phyloP scores from a whole-genome alignment of 2,113 vertebrate genomes.

The Cololabis saira region DNA sequence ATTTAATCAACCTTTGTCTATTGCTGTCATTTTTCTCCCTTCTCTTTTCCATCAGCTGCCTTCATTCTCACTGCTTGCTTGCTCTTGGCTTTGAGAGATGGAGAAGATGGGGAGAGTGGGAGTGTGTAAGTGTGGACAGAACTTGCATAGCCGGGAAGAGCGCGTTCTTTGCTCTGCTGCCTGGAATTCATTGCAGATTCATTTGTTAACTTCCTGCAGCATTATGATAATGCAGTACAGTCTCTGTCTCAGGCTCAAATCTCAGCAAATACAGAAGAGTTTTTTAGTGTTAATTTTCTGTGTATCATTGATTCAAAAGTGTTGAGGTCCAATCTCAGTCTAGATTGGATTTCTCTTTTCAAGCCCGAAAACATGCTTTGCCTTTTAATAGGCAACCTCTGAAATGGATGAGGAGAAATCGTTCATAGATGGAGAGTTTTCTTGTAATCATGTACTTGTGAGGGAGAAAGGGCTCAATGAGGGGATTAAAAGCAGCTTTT shows the following conservation, averaged over 20 bases:
- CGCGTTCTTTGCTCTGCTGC: slow-evolving; percentile 49
- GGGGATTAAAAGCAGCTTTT: slow-evolving; percentile 40
- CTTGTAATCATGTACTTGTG: slow-evolving; percentile 53
- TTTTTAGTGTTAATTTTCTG: slow-evolving; percentile 34
- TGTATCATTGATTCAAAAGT: slow-evolving; percentile 60
- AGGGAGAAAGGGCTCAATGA: slow-evolving; percentile 54
- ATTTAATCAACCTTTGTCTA: slow-evolving; percentile 80
- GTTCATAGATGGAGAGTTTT: slow-evolving; percentile 57
- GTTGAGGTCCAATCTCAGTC: slow-evolving; percentile 40
- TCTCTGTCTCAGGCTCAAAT: slow-evolving; percentile 57
- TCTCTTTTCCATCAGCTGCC: slow-evolving; percentile 48
- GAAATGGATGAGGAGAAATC: slow-evolving; percentile 55
- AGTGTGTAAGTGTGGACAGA: slow-evolving; percentile 42
- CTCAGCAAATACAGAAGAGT: slow-evolving; percentile 24
- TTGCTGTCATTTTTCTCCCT: slow-evolving; percentile 63
- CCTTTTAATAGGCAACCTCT: slow-evolving; percentile 55
- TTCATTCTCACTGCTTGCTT: not conserved
- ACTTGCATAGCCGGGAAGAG: slow-evolving; percentile 47
- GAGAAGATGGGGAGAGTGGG: not conserved
- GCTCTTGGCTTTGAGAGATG: slow-evolving; percentile 35
- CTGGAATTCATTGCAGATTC: slow-evolving; percentile 58
- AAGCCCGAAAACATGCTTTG: slow-evolving; percentile 39
- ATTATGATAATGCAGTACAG: slow-evolving; percentile 48
- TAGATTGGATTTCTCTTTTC: slow-evolving; percentile 61
- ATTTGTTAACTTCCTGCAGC: slow-evolving; percentile 64